phyloP scores from a whole-genome alignment of 2,797 vertebrate species.

The Sebastes taczanowskii region DNA sequence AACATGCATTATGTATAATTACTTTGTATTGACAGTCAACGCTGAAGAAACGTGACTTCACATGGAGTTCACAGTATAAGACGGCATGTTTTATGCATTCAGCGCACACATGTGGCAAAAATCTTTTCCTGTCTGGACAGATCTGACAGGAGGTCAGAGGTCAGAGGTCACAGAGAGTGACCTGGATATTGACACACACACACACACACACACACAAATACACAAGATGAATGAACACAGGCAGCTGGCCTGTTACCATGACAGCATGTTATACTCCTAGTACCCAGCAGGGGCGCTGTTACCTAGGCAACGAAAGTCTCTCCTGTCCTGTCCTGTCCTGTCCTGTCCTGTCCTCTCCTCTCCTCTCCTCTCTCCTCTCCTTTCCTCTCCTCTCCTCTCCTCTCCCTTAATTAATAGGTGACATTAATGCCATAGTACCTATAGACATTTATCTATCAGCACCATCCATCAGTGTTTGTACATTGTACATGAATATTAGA shows the following conservation, averaged over 20 bases:
- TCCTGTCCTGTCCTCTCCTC: neutral
- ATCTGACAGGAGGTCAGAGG: slow-evolving; percentile 47
- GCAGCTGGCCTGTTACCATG: slow-evolving; percentile 30
- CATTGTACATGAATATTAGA: neutral
- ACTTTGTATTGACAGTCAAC: slow-evolving; percentile 5
- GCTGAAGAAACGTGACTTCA: slow-evolving; percentile 3
- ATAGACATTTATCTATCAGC: neutral
- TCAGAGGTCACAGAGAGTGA: slow-evolving; percentile 40
- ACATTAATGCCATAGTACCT: too few species aligned
- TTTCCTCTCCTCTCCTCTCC: neutral
- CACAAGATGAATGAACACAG: slow-evolving; percentile 12
- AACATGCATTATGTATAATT: slow-evolving; percentile 56
- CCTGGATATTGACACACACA: slow-evolving; percentile 12
- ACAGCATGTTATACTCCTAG: slow-evolving; percentile 1
- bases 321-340: neutral
- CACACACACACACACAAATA: neutral
- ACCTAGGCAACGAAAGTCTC: slow-evolving; percentile 31
- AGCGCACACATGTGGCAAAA: slow-evolving; percentile 14
- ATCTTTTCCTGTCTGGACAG: slow-evolving; percentile 36
- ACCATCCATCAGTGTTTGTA: neutral
- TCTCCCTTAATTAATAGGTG: neutral
- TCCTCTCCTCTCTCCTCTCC: neutral
- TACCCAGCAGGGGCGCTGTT: slow-evolving; percentile 58
- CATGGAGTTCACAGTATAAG: neutral
- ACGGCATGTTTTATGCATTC: neutral